A percentile compares a stretch with the other conserved stretches of the same genome.
Conservation (phyloP, 2,888 invertebrate genomes). For the Anoplius nigerrimus region DNA sequence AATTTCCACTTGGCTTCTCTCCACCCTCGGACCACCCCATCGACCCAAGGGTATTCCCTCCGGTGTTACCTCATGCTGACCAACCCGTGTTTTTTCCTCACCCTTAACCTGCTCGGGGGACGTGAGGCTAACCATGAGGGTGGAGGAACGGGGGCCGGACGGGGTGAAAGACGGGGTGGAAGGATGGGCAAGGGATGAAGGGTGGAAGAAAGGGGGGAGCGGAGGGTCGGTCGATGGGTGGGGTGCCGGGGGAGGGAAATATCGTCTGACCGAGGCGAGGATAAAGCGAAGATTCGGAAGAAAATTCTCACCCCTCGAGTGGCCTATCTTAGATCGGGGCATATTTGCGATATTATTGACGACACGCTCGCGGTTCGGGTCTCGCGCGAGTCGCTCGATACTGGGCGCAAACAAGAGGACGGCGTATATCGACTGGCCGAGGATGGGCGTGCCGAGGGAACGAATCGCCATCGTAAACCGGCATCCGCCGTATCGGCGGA, state of each 20-base stretch:
- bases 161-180: constrained; percentile 18
- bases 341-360: too few relatives aligned
- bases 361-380: too few relatives aligned
- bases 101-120: constrained; percentile 53
- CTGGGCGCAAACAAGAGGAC: too few relatives aligned
- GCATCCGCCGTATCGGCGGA: too few relatives aligned
- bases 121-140: constrained; percentile 57
- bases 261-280: constrained; percentile 28
- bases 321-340: too few relatives aligned
- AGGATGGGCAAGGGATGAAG: too few relatives aligned
- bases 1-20: constrained; percentile 62
- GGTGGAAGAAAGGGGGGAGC: constrained; percentile 22
- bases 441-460: too few relatives aligned
- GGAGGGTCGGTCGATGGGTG: constrained; percentile 16
- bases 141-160: constrained; percentile 12
- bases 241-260: constrained; percentile 16
- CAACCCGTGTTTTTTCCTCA: constrained; percentile 59
- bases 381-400: too few relatives aligned
- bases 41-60: constrained; percentile 56
- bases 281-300: constrained; percentile 40
- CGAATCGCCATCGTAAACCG: too few relatives aligned
- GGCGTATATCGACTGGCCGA: too few relatives aligned
- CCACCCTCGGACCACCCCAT: constrained; percentile 51
- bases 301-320: background rate
- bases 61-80: constrained; percentile 56